These are phyloP conservation scores for Pachypeltis micranthus DNA, from an alignment of 1,140 invertebrate genomes.

Conservation along the genomic window DNA sequence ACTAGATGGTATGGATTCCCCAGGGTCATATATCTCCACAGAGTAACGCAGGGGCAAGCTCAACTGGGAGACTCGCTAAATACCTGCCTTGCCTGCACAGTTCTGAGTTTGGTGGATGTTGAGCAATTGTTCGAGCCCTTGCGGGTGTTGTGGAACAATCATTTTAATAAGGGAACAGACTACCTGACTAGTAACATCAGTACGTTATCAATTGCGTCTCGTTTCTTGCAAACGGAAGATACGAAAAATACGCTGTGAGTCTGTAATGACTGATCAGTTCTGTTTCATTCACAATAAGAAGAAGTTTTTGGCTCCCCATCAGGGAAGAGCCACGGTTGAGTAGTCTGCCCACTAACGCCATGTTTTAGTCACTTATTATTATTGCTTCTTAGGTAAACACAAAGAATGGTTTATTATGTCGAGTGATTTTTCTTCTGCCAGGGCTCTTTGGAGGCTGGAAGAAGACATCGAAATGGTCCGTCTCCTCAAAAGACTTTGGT, in stretches of 20 bases:
- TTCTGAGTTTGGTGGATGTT: too few species aligned
- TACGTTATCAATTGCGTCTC: too few species aligned
- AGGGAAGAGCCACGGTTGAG: neutral
- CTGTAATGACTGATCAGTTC: neutral
- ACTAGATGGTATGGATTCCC: too few species aligned
- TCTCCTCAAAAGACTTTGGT: slow-evolving; percentile 19
- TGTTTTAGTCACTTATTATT: neutral
- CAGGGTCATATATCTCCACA: neutral
- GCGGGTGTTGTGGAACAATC: too few species aligned
- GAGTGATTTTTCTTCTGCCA: slow-evolving; percentile 1
- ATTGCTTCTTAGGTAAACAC: neutral
- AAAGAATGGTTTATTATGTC: neutral
- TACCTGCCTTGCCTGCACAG: neutral
- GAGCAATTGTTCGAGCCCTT: neutral
- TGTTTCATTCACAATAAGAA: neutral
- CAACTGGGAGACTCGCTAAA: neutral
- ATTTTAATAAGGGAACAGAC: too few species aligned
- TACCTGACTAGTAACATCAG: too few species aligned
- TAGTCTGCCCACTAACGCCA: slow-evolving; percentile 9
- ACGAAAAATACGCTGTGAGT: neutral
- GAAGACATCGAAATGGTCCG: slow-evolving; percentile 17
- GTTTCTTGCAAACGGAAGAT: neutral
- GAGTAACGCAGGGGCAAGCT: neutral
- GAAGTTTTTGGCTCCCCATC: neutral
- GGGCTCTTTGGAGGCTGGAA: slow-evolving; percentile 19